A percentile compares a stretch with the other conserved stretches of the same genome.
phyloP scores from a whole-genome alignment of 1,140 invertebrate genomes.

The Trinorchestia longiramus region DNA sequence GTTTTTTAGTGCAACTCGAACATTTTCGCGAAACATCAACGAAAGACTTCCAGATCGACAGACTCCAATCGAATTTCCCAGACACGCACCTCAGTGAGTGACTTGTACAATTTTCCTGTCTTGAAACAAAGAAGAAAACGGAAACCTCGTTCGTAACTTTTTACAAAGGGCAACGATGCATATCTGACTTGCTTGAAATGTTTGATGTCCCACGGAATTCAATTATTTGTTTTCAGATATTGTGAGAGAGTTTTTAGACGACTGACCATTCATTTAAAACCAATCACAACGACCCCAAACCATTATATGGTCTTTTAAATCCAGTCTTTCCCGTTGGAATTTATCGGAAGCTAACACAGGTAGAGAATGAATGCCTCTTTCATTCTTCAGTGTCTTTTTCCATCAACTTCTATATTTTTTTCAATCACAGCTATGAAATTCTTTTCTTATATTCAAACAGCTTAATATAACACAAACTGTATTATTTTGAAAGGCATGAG shows the following conservation, averaged over 20 bases:
- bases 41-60: background rate
- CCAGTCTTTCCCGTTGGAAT: background rate
- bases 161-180: background rate
- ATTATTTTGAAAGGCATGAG: no score
- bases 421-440: background rate
- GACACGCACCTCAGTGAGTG: background rate
- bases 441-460: no score
- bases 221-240: background rate
- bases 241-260: background rate
- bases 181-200: background rate
- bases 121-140: background rate
- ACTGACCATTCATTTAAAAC: background rate
- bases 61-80: background rate
- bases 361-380: background rate
- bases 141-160: background rate
- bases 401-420: background rate
- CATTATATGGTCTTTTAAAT: background rate
- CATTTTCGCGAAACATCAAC: background rate
- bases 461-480: no score
- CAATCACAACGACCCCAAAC: background rate
- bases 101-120: background rate
- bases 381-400: background rate
- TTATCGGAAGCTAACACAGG: background rate
- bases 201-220: background rate
- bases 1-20: background rate